phyloP scores from a whole-genome alignment of 2,888 invertebrate genomes.

The Zaprionus bogoriensis region DNA sequence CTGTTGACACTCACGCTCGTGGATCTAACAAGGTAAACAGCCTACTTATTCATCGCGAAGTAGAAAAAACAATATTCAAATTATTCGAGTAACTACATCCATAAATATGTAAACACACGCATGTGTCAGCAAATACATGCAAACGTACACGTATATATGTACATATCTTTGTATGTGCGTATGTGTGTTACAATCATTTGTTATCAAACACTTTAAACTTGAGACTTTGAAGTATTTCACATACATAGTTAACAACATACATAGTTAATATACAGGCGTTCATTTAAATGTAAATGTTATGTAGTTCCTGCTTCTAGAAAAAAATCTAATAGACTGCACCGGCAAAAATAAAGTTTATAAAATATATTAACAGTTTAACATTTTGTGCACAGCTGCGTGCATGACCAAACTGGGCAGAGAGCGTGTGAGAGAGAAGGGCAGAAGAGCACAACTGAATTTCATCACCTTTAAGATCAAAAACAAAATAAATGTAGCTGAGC shows the following conservation, averaged over 20 bases:
- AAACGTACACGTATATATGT: constrained; percentile 9
- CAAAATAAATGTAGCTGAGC: constrained; percentile 22
- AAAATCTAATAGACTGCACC: too few species aligned
- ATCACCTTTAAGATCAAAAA: constrained; percentile 30
- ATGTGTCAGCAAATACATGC: background rate
- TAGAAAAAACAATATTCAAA: constrained; percentile 11
- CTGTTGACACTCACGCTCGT: constrained; percentile 20
- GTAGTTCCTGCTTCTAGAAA: too few species aligned
- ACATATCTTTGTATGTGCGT: background rate
- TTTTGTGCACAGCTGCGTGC: constrained; percentile 22
- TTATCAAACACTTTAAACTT: background rate
- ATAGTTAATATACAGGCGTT: too few species aligned
- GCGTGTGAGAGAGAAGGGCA: background rate
- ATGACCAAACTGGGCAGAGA: constrained; percentile 4
- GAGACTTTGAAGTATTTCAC: too few species aligned
- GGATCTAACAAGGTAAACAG: constrained; percentile 21
- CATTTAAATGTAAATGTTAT: too few species aligned
- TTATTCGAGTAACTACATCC: background rate
- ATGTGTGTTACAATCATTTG: constrained; percentile 4
- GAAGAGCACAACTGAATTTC: constrained; percentile 26
- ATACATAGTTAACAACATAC: too few species aligned
- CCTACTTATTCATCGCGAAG: constrained; percentile 5
- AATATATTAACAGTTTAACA: too few species aligned
- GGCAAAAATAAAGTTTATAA: too few species aligned
- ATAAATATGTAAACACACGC: background rate